These are phyloP conservation scores for Crocallis elinguaria DNA, from an alignment of 2,888 invertebrate genomes.

Conservation along the genomic window DNA sequence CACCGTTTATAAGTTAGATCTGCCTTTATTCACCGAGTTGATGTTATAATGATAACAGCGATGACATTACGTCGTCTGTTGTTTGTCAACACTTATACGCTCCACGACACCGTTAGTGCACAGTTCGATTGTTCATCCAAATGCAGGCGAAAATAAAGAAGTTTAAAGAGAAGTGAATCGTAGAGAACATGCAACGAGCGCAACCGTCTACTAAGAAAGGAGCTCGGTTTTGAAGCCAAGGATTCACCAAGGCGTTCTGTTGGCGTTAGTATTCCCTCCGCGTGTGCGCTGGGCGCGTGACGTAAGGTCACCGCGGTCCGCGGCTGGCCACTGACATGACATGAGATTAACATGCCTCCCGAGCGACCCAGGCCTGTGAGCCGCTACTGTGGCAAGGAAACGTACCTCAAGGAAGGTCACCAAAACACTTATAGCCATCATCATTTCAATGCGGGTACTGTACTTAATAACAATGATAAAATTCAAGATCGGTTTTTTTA, in stretches of 20 bases:
- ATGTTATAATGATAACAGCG: slow-evolving; percentile 30
- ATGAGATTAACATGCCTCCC: slow-evolving; percentile 71
- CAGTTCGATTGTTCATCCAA: slow-evolving; percentile 31
- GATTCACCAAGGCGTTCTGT: slow-evolving; percentile 81
- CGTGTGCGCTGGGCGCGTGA: slow-evolving; percentile 77
- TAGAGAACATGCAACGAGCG: slow-evolving; percentile 68
- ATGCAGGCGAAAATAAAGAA: slow-evolving; percentile 36
- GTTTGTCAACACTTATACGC: slow-evolving; percentile 27
- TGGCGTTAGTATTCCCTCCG: slow-evolving; percentile 80
- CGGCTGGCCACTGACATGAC: slow-evolving; percentile 74
- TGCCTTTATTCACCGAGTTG: slow-evolving; percentile 12
- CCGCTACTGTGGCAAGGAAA: not conserved
- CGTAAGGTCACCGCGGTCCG: slow-evolving; percentile 76
- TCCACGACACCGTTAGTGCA: slow-evolving; percentile 9
- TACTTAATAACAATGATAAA: not conserved
- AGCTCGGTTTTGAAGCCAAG: slow-evolving; percentile 84
- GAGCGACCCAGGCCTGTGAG: slow-evolving; percentile 29
- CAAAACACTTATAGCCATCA: slow-evolving; percentile 6
- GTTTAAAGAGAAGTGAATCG: slow-evolving; percentile 53
- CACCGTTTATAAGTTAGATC: slow-evolving; percentile 13
- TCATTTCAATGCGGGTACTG: too few relatives aligned
- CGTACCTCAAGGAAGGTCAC: slow-evolving; percentile 7
- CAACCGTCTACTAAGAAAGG: slow-evolving; percentile 79
- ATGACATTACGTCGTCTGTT: slow-evolving; percentile 19
- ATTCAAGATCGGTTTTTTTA: not conserved